These are phyloP conservation scores for Micronycteris hirsuta DNA, from an alignment of 2,113 vertebrate species.

Conservation along the genomic window DNA sequence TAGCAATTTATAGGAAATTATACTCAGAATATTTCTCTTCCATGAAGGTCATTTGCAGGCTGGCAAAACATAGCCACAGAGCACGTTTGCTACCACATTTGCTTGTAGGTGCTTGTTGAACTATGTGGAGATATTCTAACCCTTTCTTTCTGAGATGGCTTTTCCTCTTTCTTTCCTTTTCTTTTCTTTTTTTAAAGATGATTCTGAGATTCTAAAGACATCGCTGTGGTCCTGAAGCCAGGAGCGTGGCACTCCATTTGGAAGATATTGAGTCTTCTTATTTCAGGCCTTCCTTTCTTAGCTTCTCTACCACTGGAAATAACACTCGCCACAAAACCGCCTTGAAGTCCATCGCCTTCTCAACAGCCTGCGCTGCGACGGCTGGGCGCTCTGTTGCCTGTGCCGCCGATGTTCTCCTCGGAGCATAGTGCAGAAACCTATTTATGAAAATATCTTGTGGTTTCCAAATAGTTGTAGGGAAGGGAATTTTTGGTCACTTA, in stretches of 20 bases:
- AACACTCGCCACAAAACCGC: neutral
- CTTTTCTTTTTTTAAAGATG: neutral
- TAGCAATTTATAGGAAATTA: slow-evolving; percentile 26
- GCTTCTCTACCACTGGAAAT: neutral
- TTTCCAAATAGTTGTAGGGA: slow-evolving; percentile 49
- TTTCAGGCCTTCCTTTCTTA: neutral
- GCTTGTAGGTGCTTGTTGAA: neutral
- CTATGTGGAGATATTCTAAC: neutral
- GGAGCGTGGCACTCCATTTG: neutral
- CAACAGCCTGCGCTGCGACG: neutral
- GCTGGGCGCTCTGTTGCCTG: neutral
- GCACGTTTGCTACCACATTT: neutral
- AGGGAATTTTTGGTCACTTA: slow-evolving; percentile 76
- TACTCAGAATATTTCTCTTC: neutral
- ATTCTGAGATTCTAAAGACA: neutral
- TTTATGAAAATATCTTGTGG: slow-evolving; percentile 56
- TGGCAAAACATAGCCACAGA: neutral
- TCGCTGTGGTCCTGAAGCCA: neutral
- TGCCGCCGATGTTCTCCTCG: neutral
- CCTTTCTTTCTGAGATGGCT: neutral
- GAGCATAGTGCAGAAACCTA: slow-evolving; percentile 17
- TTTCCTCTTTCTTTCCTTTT: neutral
- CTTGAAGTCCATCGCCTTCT: neutral
- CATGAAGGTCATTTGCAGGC: neutral
- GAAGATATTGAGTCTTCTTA: neutral